Base-by-base conservation (phyloP, 2,888 invertebrate genomes). In the Monopis laevigella region DNA sequence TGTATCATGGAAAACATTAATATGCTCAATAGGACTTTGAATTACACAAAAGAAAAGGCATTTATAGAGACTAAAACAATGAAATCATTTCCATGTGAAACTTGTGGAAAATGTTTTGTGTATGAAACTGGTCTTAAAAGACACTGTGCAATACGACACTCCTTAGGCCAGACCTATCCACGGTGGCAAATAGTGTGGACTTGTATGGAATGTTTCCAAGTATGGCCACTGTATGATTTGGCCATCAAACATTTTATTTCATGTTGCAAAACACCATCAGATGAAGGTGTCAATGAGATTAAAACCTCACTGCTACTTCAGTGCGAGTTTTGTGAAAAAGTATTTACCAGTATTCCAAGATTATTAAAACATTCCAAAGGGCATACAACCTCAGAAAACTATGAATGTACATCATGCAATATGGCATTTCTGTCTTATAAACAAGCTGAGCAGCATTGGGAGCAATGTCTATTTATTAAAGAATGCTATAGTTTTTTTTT, bases 381-480 rank as follows among this genome's bases (percentile, higher is more conserved):
- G 26, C 89, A 89, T 64, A 84, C 84, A 1, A 85, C 84, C n/a
- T 81, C 82, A 48, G 84, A 82, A 56, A 87, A 86, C 55, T 88
- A 87, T 62, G 83, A 85, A 55, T 89, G 89, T 56, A 75, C 75
- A 43, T 82, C 84, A 46, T 82, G 82, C 46, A 58, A 59, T 43
- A 55, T 63, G 34, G 48, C 57, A 28, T 82, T 82, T 51, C 42
- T 52, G 10, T 73, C 71, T 14, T 81, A 70, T 47, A 71, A 65
- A 52, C 53, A 48, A 34, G 78, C 72, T 12, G 70, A 77, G 48
- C 65, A 70, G 40, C 82, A 82, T 47, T 82, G 80, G 78, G 42
- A 58, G 2, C 39, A 56, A 16, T 82, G 82, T 46, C 62, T 66
- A 18, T 80, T 78, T 77, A 46, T 72, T 29, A 65, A 66, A 47